Base-by-base conservation (phyloP, 2,888 invertebrate genomes). In the Dolichopus griseipennis region DNA sequence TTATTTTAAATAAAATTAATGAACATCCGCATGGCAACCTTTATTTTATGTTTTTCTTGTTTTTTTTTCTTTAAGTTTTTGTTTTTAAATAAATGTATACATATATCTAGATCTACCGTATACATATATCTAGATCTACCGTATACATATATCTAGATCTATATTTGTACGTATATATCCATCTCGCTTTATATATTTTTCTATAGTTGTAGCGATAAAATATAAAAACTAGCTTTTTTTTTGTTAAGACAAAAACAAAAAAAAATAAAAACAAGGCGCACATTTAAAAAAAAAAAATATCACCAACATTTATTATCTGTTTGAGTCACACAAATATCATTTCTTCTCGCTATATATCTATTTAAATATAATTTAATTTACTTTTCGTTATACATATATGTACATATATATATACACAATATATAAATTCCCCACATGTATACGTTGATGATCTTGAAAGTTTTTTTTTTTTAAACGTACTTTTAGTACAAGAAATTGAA, bases 21-120 rank as follows among this genome's bases (percentile, higher is more conserved):
- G 52, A 52, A 52, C 52, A 52, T 52, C 52, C 52, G 52, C 52
- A 52, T 52, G 52, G 52, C 52, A 52, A 52, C 52, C n/a, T 52
- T 52, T 52, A 2, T 18, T 18, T 1, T 52, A 18, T 52, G 1
- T 41, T n/a, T 52, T n/a, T 52, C 52, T 18, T 18, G 18, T 52
- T 52, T 52, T 18, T 41, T n/a, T 52, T n/a, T 52, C 52, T 52
- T 52, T 52, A 18, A n/a, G n/a, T 52, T 52, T 18, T 41, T n/a
- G 9, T n/a, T 52, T 18, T 52, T 52, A 18, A 18, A 12, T 52
- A 52, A 6, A 12, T 15, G 10, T 43, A 15, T 43, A 15, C 43
- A 10, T 43, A 15, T 43, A 3, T 10, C 43, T 43, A 15, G 7
- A 15, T 43, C 12, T 34, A 7, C 5, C 34, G 34, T 34, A 34